These are phyloP conservation scores for Caenorhabditis latens DNA, from an alignment of 1,140 invertebrate genomes.

Conservation along the genomic window DNA sequence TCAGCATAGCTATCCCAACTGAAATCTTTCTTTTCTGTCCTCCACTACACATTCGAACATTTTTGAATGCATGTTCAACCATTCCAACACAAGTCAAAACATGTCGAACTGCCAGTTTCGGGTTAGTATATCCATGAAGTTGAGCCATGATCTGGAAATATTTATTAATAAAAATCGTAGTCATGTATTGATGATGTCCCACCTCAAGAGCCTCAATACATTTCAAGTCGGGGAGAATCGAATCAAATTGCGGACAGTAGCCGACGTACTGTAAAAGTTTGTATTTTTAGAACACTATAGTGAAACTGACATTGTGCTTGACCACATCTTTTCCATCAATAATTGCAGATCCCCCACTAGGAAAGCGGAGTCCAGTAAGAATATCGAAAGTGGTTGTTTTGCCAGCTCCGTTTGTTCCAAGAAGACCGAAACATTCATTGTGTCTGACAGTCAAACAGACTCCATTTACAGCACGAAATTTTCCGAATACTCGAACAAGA, in stretches of 20 bases:
- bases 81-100: constrained; percentile 63
- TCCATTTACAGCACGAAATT: constrained; percentile 51
- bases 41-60: constrained; percentile 76
- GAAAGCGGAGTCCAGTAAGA: constrained; percentile 84
- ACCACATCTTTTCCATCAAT: constrained; percentile 66
- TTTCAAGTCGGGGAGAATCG: constrained; percentile 79
- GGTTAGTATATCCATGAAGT: constrained; percentile 48
- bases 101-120: background rate
- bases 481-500: constrained; percentile 61
- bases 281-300: constrained; percentile 74
- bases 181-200: background rate
- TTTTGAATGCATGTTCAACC: constrained; percentile 60
- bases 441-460: constrained; percentile 56
- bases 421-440: constrained; percentile 69
- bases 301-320: constrained; percentile 11
- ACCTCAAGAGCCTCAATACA: constrained; percentile 79
- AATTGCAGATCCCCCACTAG: constrained; percentile 82
- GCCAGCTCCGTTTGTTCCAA: constrained; percentile 73
- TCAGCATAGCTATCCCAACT: constrained; percentile 80
- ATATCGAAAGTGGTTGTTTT: constrained; percentile 83
- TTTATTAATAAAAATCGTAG: background rate
- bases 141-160: constrained; percentile 53
- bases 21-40: constrained; percentile 80
- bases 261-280: constrained; percentile 79
- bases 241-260: constrained; percentile 86